Conservation (phyloP, 1,140 invertebrate genomes). For the Drosophila tsacasi region DNA sequence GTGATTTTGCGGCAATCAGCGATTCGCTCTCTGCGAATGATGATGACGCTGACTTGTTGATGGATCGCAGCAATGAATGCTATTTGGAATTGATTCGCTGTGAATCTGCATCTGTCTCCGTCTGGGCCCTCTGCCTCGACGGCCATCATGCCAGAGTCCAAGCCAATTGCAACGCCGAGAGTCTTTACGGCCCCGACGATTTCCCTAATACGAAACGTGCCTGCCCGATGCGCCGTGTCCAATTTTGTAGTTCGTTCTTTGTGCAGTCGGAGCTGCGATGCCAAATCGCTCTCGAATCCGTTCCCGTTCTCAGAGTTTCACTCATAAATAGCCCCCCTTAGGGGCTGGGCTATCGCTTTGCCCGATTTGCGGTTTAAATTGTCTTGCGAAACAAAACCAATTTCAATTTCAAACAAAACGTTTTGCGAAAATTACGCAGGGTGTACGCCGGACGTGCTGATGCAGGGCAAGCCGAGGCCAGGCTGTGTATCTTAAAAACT, state of each 20-base stretch:
- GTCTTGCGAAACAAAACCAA: constrained; percentile 73
- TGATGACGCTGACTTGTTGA: constrained; percentile 54
- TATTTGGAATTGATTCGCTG: constrained; percentile 80
- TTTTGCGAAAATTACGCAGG: constrained; percentile 77
- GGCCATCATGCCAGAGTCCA: constrained; percentile 63
- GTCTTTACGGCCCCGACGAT: constrained; percentile 60
- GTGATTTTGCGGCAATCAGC: constrained; percentile 74
- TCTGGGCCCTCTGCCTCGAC: constrained; percentile 18
- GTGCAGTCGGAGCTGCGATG: constrained; percentile 71
- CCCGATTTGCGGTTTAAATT: constrained; percentile 73
- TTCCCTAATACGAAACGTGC: constrained; percentile 82
- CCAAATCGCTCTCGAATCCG: constrained; percentile 64
- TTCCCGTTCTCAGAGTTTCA: constrained; percentile 60
- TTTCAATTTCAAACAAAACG: constrained; percentile 82
- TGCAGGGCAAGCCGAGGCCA: constrained; percentile 28
- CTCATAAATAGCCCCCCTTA: constrained; percentile 23
- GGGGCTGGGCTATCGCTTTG: constrained; percentile 65
- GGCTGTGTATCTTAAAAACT: constrained; percentile 20
- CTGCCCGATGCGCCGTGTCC: constrained; percentile 75
- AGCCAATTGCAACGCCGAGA: constrained; percentile 63
- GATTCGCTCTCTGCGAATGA: constrained; percentile 29
- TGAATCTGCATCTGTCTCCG: constrained; percentile 44
- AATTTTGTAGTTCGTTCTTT: constrained; percentile 77
- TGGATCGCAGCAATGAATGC: constrained; percentile 74
- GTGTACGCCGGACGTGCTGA: constrained; percentile 61